Percentiles rank a stretch among this genome's conserved stretches.
Evolutionary conservation across 2,888 invertebrate genomes (phyloP).

Genomic region (Dasypolia templi): DNA sequence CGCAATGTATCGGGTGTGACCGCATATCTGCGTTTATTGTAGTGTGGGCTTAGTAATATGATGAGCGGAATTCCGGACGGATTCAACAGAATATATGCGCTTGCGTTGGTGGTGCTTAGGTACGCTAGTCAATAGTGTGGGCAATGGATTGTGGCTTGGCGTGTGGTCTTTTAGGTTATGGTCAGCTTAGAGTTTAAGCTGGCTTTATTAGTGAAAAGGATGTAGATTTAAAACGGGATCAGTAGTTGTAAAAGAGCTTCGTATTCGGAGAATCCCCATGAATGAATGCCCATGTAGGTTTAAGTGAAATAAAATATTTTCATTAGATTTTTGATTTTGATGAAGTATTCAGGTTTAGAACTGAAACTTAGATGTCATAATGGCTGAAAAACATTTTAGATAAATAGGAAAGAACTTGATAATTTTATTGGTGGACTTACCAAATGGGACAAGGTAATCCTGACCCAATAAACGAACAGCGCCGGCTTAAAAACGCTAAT

Average conservation of each 20-base stretch:
- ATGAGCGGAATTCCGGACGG: slow-evolving; percentile 54
- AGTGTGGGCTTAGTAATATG: slow-evolving; percentile 45
- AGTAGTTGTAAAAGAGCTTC: background rate
- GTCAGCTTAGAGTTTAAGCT: background rate
- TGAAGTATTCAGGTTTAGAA: too few species aligned
- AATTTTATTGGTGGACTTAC: too few species aligned
- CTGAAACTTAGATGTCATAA: too few species aligned
- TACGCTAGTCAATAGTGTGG: slow-evolving; percentile 36
- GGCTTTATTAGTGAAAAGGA: background rate
- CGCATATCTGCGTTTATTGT: slow-evolving; percentile 46
- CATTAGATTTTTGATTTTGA: too few species aligned
- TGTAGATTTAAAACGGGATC: slow-evolving; percentile 1
- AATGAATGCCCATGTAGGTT: too few species aligned
- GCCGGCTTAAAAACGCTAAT: background rate
- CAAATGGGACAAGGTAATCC: background rate
- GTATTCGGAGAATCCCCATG: background rate
- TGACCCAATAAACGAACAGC: background rate
- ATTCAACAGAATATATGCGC: slow-evolving; percentile 36
- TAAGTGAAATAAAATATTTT: too few species aligned
- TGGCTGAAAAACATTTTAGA: too few species aligned
- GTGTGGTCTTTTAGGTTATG: slow-evolving; percentile 32
- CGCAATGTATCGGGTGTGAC: slow-evolving; percentile 32
- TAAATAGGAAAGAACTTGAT: too few species aligned
- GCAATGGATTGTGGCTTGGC: slow-evolving; percentile 9
- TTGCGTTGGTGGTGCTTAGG: slow-evolving; percentile 46